Conservation (phyloP, 2,797 vertebrate genomes). For the Microctenopoma stevenorrisi region DNA sequence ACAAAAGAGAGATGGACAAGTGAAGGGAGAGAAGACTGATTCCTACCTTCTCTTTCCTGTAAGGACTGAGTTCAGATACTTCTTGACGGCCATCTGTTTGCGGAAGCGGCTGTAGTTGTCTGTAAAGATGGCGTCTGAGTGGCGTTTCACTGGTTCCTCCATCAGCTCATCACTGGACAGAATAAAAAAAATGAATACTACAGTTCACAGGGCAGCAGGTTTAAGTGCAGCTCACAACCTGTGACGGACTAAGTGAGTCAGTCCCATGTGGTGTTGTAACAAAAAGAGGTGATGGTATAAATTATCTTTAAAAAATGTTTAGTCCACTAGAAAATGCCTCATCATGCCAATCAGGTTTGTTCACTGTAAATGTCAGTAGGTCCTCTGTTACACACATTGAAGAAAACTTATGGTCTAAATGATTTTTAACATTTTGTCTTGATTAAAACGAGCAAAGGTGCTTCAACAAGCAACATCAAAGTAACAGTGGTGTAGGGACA, state of each 20-base stretch:
- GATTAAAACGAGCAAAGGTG: too few species aligned
- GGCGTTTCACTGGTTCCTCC: conserved; percentile 92
- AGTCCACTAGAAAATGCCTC: conserved; percentile 55
- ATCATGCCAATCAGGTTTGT: conserved; percentile 39
- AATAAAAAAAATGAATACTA: background rate
- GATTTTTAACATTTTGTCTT: too few species aligned
- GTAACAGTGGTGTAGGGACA: too few species aligned
- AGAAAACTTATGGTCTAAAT: too few species aligned
- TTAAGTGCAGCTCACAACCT: background rate
- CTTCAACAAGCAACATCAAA: too few species aligned
- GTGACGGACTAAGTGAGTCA: conserved; percentile 16
- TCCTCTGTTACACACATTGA: conserved; percentile 7
- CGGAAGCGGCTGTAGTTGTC: conserved; percentile 96
- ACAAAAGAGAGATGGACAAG: background rate
- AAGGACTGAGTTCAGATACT: conserved; percentile 94
- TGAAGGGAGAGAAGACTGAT: background rate
- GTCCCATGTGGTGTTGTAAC: conserved; percentile 27
- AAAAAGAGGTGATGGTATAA: conserved; percentile 25
- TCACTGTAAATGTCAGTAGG: conserved; percentile 54
- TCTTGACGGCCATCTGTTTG: conserved; percentile 97
- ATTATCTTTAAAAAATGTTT: conserved; percentile 73
- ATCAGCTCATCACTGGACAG: conserved; percentile 82
- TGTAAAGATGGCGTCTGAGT: conserved; percentile 96
- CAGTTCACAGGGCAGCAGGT: conserved; percentile 7
- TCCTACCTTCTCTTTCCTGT: conserved; percentile 93